Evolutionary conservation across 1,140 invertebrate species (phyloP).

Genomic region (Drosophila pseudoobscura): DNA sequence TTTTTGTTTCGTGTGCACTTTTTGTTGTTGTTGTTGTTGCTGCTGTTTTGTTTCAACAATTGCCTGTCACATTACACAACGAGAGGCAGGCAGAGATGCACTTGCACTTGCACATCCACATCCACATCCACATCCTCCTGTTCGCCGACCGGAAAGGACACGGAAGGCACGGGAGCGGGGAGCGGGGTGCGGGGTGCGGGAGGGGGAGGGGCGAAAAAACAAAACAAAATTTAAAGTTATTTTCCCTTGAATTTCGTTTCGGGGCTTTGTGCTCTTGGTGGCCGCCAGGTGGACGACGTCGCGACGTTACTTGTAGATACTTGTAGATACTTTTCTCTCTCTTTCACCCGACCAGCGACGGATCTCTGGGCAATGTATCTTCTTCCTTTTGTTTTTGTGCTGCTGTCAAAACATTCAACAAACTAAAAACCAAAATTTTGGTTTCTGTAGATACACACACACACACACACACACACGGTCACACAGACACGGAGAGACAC

Average conservation of each 20-base stretch:
- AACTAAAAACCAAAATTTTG: slow-evolving; percentile 35
- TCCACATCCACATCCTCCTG: slow-evolving; percentile 27
- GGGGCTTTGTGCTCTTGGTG: no score
- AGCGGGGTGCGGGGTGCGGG: no score
- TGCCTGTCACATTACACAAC: slow-evolving; percentile 47
- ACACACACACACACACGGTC: slow-evolving; percentile 30
- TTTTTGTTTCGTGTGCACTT: slow-evolving; percentile 13
- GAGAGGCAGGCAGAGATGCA: slow-evolving; percentile 14
- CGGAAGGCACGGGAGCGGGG: no score
- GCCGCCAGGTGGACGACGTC: neutral
- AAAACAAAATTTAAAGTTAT: no score
- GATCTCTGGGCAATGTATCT: neutral
- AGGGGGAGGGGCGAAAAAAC: no score
- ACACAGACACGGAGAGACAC: slow-evolving; percentile 34
- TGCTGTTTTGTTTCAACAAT: slow-evolving; percentile 10
- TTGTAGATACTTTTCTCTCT: slow-evolving; percentile 52
- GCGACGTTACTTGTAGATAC: slow-evolving; percentile 50
- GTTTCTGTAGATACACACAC: slow-evolving; percentile 49
- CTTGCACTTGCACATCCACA: neutral
- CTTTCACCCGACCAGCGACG: neutral
- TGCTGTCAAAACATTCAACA: slow-evolving; percentile 46
- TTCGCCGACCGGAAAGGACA: slow-evolving; percentile 5
- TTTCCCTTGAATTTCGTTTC: no score
- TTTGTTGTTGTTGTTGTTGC: slow-evolving; percentile 15
- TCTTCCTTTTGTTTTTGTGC: slow-evolving; percentile 13